Percentiles rank a stretch among this genome's conserved stretches.
These are phyloP conservation scores for Lagopus leucura DNA, from an alignment of 2,113 vertebrate species.

Conservation along the genomic window DNA sequence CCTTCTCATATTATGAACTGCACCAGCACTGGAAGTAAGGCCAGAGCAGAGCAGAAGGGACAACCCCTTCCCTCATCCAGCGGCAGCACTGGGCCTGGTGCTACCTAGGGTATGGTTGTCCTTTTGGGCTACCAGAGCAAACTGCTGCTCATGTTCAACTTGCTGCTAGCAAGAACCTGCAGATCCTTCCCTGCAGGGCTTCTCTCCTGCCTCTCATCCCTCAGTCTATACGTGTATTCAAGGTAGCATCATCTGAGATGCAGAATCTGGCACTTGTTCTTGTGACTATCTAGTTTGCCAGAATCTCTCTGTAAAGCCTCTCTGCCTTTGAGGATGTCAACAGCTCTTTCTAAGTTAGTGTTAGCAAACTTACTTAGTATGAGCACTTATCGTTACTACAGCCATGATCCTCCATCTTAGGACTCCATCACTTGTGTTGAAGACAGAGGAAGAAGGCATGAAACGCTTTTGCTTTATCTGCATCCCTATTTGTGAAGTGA, in stretches of 20 bases:
- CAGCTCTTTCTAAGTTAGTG: not conserved
- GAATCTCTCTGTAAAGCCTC: not conserved
- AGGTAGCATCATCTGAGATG: not conserved
- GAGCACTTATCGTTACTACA: not conserved
- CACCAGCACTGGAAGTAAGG: not conserved
- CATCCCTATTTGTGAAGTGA: not conserved
- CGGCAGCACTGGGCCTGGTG: too few relatives aligned
- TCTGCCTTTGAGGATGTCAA: not conserved
- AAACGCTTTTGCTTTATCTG: not conserved
- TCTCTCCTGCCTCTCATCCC: not conserved
- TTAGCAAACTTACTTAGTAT: not conserved
- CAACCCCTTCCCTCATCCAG: not conserved
- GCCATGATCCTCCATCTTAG: too few relatives aligned
- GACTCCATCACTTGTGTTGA: not conserved
- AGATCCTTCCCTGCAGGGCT: not conserved
- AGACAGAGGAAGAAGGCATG: not conserved
- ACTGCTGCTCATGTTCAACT: not conserved
- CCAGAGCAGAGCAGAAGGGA: not conserved
- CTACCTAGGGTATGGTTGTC: not conserved
- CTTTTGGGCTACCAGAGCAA: not conserved
- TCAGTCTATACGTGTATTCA: not conserved
- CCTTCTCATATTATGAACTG: not conserved
- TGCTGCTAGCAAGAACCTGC: not conserved
- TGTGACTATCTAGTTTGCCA: not conserved
- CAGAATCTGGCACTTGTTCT: not conserved